These are phyloP conservation scores for Cerastoderma edule DNA, from an alignment of 2,888 invertebrate genomes.

Conservation along the genomic window DNA sequence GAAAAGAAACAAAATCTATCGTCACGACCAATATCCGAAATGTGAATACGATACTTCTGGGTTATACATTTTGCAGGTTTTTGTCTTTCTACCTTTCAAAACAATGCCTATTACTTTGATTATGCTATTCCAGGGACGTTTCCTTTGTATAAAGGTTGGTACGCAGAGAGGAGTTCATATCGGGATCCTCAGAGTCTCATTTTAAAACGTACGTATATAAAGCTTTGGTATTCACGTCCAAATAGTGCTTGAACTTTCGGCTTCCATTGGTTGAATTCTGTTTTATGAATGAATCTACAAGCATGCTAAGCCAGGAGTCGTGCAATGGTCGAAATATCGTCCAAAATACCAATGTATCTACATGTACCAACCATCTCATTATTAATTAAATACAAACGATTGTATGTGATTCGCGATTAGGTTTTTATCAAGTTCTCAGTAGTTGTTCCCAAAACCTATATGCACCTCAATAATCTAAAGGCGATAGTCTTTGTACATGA, in stretches of 20 bases:
- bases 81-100: background rate
- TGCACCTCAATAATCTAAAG: too few relatives aligned
- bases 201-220: constrained; percentile 1
- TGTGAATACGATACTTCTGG: background rate
- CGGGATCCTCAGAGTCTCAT: background rate
- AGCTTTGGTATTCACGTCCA: background rate
- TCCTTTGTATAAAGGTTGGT: background rate
- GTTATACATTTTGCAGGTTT: background rate
- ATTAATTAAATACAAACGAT: background rate
- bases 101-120: background rate
- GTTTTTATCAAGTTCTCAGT: too few relatives aligned
- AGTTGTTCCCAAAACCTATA: too few relatives aligned
- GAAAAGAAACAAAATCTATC: too few relatives aligned
- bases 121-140: background rate
- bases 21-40: background rate
- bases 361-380: background rate
- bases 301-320: background rate
- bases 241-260: background rate
- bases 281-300: background rate
- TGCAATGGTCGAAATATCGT: background rate
- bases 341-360: background rate
- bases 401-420: too few relatives aligned
- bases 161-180: background rate
- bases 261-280: background rate
- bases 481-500: too few relatives aligned